Evolutionary conservation across 1,140 invertebrate species (phyloP), one percentile per base, ranked within the genome.

Genomic region (Zelostemma sp.): DNA sequence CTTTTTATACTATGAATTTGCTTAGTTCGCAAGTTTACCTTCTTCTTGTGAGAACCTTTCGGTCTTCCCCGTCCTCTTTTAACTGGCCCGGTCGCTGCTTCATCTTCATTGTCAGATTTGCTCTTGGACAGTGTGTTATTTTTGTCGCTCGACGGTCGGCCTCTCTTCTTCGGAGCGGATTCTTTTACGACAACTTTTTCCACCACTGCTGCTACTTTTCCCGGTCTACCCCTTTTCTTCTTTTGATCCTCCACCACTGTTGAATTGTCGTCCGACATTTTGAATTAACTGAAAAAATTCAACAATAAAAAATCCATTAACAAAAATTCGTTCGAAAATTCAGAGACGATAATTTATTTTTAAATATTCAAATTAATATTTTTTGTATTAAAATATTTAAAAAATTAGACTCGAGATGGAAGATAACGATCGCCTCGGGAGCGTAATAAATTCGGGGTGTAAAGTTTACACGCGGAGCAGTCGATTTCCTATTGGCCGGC

Each of bases 1-100:
- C 8, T 11, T 46, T 19, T 19, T 19, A 18, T 19, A 28, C 3
- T 8, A 28, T 3, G 25, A 3, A 28, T 28, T 28, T 28, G 3
- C 25, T 28, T 8, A 8, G 3, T 28, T 28, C 15, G 38, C 3
- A 50, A 6, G 12, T 1, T 48, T 71, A 84, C 84, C 80, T 85
- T 85, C 59, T 86, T 87, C 77, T 87, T 87, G 48, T 85, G 80
- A 6, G 85, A 82, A 0, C 84, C 82, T 47, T 87, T 87, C 47
- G 85, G 85, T 75, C 85, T 73, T 50, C 85, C 85, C 60, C 85
- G 80, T 56, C 84, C 85, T 56, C 85, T 83, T 66, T 87, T 87
- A 0, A 82, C 84, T 45, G 85, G 85, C n/a, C 74, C 80, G 46
- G 82, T 80, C 33, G 33, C 6, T 40, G 83, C 78, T 43, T 85